A percentile compares a stretch with the other conserved stretches of the same genome.
phyloP scores from a whole-genome alignment of 2,888 invertebrate genomes.

The Phlogophora meticulosa region DNA sequence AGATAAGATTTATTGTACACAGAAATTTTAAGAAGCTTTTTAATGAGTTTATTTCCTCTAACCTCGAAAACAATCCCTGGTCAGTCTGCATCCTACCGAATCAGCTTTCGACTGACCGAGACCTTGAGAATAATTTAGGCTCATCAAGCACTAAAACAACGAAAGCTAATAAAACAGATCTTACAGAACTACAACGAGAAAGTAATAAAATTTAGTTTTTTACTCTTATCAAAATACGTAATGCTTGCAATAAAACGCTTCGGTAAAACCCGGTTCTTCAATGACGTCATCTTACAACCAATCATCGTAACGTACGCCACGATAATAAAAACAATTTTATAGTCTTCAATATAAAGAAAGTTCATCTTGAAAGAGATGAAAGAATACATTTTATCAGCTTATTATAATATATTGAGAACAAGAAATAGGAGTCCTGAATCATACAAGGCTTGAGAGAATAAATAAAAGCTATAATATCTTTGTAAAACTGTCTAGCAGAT shows the following conservation, averaged over 20 bases:
- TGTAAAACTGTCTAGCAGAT: not conserved
- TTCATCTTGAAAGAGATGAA: slow-evolving; percentile 34
- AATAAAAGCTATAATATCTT: not conserved
- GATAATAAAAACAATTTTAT: slow-evolving; percentile 55
- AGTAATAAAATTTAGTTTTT: slow-evolving; percentile 13
- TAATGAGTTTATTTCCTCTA: slow-evolving; percentile 1
- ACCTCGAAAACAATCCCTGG: slow-evolving; percentile 13
- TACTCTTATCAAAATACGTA: slow-evolving; percentile 16
- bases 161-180: slow-evolving; percentile 17
- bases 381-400: slow-evolving; percentile 41
- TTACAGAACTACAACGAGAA: slow-evolving; percentile 4
- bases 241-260: slow-evolving; percentile 23
- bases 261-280: slow-evolving; percentile 19
- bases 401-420: slow-evolving; percentile 33
- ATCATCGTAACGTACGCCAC: slow-evolving; percentile 50
- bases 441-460: not conserved
- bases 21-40: too few relatives aligned
- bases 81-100: slow-evolving; percentile 8
- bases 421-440: not conserved
- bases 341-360: slow-evolving; percentile 45
- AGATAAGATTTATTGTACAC: too few relatives aligned
- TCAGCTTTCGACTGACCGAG: not conserved
- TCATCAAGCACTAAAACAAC: not conserved
- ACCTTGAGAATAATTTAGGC: slow-evolving; percentile 11
- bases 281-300: slow-evolving; percentile 48